Percentiles rank a stretch among this genome's conserved stretches.
Conservation (phyloP, 2,888 invertebrate species). For the Acholoe squamosa region DNA sequence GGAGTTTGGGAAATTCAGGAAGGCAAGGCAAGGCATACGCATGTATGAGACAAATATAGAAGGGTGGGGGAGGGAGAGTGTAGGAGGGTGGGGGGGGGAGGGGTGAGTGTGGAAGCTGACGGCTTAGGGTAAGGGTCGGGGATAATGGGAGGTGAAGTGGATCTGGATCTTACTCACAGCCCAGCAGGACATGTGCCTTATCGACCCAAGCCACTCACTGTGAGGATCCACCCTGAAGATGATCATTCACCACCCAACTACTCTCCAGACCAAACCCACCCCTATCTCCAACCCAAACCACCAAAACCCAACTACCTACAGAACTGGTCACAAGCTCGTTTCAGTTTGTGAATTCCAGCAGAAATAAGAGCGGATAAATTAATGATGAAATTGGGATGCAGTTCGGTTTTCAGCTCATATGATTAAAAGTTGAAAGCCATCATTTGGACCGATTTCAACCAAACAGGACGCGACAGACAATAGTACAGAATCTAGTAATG, state of each 20-base stretch:
- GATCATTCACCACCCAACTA: not conserved
- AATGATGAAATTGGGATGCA: too few relatives aligned
- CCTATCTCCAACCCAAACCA: not conserved
- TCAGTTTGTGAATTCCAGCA: too few relatives aligned
- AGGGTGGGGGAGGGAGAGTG: not conserved
- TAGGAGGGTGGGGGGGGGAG: not conserved
- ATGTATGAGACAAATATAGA: too few relatives aligned
- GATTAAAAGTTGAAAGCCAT: too few relatives aligned
- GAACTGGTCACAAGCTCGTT: too few relatives aligned
- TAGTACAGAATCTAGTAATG: too few relatives aligned
- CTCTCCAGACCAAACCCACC: not conserved
- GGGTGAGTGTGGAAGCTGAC: slow-evolving; percentile 14
- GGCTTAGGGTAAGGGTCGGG: not conserved
- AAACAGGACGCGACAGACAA: too few relatives aligned
- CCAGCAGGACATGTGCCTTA: slow-evolving; percentile 43
- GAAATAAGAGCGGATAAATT: too few relatives aligned
- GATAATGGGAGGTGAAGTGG: slow-evolving; percentile 35
- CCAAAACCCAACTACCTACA: not conserved
- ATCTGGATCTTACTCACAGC: slow-evolving; percentile 32
- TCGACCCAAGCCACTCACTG: slow-evolving; percentile 27
- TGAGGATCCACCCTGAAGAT: not conserved
- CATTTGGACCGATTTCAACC: too few relatives aligned
- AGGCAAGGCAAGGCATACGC: too few relatives aligned
- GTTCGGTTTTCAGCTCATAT: too few relatives aligned
- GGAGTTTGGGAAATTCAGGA: too few relatives aligned